Evolutionary conservation across 2,888 invertebrate genomes (phyloP), one percentile per base, ranked within the genome.

Genomic region (Uropetala carovei): DNA sequence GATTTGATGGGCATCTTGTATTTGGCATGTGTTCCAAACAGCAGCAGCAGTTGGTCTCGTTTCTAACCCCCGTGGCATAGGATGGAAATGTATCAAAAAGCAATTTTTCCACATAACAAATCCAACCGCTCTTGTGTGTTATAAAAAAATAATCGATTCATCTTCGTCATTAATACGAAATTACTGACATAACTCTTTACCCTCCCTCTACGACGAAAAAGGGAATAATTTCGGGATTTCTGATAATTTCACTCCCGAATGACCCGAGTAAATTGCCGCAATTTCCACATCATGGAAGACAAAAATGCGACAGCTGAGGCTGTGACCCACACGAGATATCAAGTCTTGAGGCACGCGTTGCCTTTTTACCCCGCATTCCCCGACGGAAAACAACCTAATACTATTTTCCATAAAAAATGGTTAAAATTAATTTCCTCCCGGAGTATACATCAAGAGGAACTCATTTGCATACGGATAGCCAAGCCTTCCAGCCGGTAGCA

Each of bases 381-480:
- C 27, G 10, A 30, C 7, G 13, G 30, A 56, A 83, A 43, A 43
- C 56, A 43, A 43, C 56, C 18, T 56, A 43, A 11, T 13, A 13
- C 16, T 83, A 56, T 18, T 16, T 22, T 56, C 83, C 83, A 83
- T n/a, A 56, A 83, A 83, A 83, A 83, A 83, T 13, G 56, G 27
- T 83, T 43, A 56, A 83, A 83, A 83, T 56, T 83, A 83, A 83
- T 83, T 83, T 56, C 56, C 43, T 43, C 83, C 83, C n/a, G 18
- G 56, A 56, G 4, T 83, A 56, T 83, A 56, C 18, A 82, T 30
- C 82, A 18, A 43, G 83, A 83, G 56, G 56, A 18, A 43, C 43
- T 83, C 43, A 83, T 83, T 83, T 83, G 83, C 83, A 83, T 56
- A 83, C 56, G 16, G 56, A 56, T 43, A 83, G 83, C 56, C 56